Evolutionary conservation across 2,888 invertebrate species (phyloP).

Genomic region (Invenusta paracnida): DNA sequence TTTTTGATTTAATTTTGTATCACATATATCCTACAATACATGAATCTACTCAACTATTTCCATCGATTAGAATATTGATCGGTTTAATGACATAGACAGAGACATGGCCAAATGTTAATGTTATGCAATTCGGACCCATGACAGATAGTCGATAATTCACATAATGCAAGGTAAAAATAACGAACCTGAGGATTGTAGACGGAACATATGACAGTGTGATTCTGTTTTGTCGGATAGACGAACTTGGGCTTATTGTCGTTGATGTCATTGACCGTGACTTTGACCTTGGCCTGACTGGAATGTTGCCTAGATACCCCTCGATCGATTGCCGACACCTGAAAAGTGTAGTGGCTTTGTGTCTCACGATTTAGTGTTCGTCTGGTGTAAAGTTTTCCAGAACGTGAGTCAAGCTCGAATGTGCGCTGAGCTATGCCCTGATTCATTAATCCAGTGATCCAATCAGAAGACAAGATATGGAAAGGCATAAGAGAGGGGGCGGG

Average conservation of each 20-base stretch:
- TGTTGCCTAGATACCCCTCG: not conserved
- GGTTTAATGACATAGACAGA: no score
- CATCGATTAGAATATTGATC: no score
- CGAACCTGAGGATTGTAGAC: slow-evolving; percentile 1
- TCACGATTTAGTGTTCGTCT: slow-evolving; percentile 16
- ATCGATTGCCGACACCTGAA: slow-evolving; percentile 31
- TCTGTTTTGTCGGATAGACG: slow-evolving; percentile 33
- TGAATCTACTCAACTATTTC: no score
- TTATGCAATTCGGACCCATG: not conserved
- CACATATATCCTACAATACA: no score
- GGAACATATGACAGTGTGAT: slow-evolving; percentile 34
- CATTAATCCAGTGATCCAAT: no score
- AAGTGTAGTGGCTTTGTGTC: not conserved
- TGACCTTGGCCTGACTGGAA: slow-evolving; percentile 2
- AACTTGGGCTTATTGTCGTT: slow-evolving; percentile 41
- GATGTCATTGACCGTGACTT: slow-evolving; percentile 26
- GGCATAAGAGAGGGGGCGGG: no score
- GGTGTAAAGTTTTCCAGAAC: slow-evolving; percentile 16
- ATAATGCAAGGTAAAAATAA: not conserved
- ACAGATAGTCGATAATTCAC: not conserved
- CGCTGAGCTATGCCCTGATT: slow-evolving; percentile 26
- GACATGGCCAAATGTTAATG: not conserved
- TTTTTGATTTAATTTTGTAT: no score
- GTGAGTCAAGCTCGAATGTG: slow-evolving; percentile 12
- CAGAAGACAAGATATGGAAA: no score